Evolutionary conservation across 1,140 invertebrate species (phyloP).

Genomic region (Amphibalanus amphitrite): DNA sequence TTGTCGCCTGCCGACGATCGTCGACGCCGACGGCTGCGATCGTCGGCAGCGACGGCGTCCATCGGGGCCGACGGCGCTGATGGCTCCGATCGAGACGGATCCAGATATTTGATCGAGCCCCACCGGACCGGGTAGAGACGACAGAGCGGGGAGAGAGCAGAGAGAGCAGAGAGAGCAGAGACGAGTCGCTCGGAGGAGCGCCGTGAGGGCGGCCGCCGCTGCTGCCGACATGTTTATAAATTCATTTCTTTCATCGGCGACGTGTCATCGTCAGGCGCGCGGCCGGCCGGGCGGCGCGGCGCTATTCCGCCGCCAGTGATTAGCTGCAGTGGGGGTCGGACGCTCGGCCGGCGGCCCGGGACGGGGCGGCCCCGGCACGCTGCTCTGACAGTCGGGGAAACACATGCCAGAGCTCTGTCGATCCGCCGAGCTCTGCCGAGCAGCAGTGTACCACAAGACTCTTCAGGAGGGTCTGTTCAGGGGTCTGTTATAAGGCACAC

Average conservation of each 20-base stretch:
- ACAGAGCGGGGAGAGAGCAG: too few relatives aligned
- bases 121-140: background rate
- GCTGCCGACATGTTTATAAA: background rate
- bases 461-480: too few relatives aligned
- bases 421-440: too few relatives aligned
- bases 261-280: background rate
- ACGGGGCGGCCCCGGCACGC: too few relatives aligned
- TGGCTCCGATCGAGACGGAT: background rate
- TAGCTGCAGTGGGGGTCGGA: background rate
- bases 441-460: too few relatives aligned
- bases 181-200: background rate
- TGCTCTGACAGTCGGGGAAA: too few relatives aligned
- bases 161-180: background rate
- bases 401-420: too few relatives aligned
- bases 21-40: background rate
- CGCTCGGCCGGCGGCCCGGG: too few relatives aligned
- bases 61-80: background rate
- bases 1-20: background rate
- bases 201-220: background rate
- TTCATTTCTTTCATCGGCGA: background rate
- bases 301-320: background rate
- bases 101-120: background rate
- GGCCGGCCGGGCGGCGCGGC: too few relatives aligned
- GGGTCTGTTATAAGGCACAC: too few relatives aligned
- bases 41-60: background rate